Conservation (phyloP, 2,113 vertebrate genomes). For the Apteryx owenii region DNA sequence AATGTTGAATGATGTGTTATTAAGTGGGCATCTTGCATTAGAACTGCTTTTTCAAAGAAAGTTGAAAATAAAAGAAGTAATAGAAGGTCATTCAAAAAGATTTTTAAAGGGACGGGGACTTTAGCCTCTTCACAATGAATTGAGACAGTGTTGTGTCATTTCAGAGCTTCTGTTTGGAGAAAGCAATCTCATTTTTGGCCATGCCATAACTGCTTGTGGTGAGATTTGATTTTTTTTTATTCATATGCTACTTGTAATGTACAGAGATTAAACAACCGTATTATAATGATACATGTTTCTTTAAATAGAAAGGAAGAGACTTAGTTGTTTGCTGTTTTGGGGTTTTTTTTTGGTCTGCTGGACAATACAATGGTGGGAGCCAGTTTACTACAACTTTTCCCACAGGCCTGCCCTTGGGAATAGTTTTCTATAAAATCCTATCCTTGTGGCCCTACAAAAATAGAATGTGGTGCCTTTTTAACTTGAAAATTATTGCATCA, state of each 20-base stretch:
- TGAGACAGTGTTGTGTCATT: neutral
- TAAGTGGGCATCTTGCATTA: neutral
- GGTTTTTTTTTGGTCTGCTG: conserved; percentile 35
- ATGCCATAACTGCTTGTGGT: neutral
- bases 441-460: conserved; percentile 55
- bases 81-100: neutral
- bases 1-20: neutral
- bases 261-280: neutral
- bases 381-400: conserved; percentile 66
- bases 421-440: conserved; percentile 41
- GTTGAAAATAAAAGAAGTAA: neutral
- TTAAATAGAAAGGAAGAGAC: conserved; percentile 63
- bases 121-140: neutral
- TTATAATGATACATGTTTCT: conserved; percentile 2
- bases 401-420: conserved; percentile 70
- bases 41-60: neutral
- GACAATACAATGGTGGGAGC: conserved; percentile 79
- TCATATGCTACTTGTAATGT: neutral
- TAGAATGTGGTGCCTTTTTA: conserved; percentile 57
- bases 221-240: neutral
- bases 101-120: neutral
- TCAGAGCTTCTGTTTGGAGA: neutral
- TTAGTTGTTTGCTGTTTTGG: conserved; percentile 48
- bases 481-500: conserved; percentile 27
- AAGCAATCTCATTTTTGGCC: neutral